Evolutionary conservation across 2,888 invertebrate species (phyloP), one percentile per base, ranked within the genome.

Genomic region (Shargacucullia verbasci): DNA sequence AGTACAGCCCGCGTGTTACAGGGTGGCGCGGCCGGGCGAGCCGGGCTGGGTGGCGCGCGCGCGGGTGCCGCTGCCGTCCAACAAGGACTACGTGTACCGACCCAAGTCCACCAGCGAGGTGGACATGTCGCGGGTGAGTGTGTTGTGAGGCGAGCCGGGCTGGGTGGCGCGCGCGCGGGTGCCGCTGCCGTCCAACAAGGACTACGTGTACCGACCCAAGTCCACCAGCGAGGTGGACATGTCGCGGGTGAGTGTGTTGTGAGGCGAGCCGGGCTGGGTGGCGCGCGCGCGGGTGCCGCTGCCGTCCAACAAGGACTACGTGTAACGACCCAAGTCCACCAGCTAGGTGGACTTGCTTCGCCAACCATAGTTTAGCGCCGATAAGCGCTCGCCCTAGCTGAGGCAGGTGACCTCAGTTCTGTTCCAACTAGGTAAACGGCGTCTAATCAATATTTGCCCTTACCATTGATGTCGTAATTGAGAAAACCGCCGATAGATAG

Each of bases 221-320:
- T 98, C 98, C 95, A 97, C 97, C 67, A 95, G 96, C 61, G 99
- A 99, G 82, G 95, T 97, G 41, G 98, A 98, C 90, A 97, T 98
- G 91, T 96, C 96, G 64, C 92, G 96, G 84, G 96, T 97, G 88
- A 90, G 95, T 91, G 20, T 20, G 20, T 20, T 20, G 20, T 20
- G 20, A 20, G 99, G 99, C 59, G 99, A 99, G 85, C 97, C 97
- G 70, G 99, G 99, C 37, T 99, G 98, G 98, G 96, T 99, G 68
- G 96, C 97, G 31, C 95, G 99, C 83, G 99, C 99, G 11, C 95
- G 99, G 59, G 99, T 99, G 56, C 99, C 99, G 15, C 90, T 96
- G 85, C 99, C 99, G 20, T 98, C 99, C 46, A 98, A 97, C 87
- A 99, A 98, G 93, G 99, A 99, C 91, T 99, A 99, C 90, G 97